phyloP scores from a whole-genome alignment of 2,797 vertebrate genomes.

The Onychomys leucogaster region DNA sequence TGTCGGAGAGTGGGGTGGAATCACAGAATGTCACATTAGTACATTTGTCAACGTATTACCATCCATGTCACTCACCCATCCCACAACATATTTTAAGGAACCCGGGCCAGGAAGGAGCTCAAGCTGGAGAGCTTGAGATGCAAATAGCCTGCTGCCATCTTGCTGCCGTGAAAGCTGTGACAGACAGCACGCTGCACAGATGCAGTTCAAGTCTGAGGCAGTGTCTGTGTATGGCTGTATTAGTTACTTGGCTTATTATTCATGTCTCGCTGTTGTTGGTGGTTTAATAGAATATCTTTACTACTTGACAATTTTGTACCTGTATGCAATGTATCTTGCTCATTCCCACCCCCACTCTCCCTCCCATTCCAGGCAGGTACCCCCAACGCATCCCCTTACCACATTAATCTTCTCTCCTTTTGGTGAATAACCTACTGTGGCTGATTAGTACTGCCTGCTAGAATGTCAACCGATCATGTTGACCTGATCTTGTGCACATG shows the following conservation, averaged over 20 bases:
- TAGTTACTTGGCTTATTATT: background rate
- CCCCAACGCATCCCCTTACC: background rate
- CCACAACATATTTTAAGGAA: background rate
- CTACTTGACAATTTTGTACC: background rate
- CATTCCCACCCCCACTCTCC: too few species aligned
- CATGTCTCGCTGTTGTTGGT: background rate
- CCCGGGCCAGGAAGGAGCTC: background rate
- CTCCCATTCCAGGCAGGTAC: background rate
- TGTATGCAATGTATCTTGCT: background rate
- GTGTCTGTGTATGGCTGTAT: too few species aligned
- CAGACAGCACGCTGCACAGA: background rate
- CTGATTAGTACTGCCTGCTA: background rate
- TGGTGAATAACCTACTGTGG: background rate
- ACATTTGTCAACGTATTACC: background rate
- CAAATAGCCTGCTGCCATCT: background rate
- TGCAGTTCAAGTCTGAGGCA: background rate
- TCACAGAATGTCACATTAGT: slow-evolving; percentile 19
- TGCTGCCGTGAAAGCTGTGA: background rate
- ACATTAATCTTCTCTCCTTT: background rate
- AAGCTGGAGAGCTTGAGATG: background rate
- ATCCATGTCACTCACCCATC: slow-evolving; percentile 37
- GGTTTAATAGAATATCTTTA: background rate
- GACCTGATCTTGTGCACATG: background rate
- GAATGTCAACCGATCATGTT: background rate
- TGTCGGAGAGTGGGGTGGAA: background rate